Evolutionary conservation across 2,797 vertebrate genomes (phyloP).

Genomic region (Hylomyscus alleni): DNA sequence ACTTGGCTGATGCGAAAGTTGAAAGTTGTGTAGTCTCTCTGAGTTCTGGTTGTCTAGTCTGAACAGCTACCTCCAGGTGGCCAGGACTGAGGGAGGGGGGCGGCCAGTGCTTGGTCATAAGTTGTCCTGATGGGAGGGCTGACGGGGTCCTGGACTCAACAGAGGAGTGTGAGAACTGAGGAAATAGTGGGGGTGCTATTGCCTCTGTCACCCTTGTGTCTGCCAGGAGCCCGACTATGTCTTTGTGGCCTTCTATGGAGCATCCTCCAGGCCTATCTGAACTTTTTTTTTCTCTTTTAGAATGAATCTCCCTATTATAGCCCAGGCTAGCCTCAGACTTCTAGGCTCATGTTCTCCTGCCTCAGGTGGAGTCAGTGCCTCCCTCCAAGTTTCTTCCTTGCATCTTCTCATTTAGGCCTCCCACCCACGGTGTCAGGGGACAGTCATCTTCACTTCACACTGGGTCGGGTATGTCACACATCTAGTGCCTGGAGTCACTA

Average conservation of each 20-base stretch:
- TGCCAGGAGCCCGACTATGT: not conserved
- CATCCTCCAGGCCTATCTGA: not conserved
- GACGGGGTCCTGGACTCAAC: not conserved
- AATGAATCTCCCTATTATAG: not conserved
- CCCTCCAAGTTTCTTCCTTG: not conserved
- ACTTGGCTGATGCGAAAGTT: not conserved
- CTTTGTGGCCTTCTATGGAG: not conserved
- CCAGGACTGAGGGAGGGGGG: not conserved
- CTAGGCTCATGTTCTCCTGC: not conserved
- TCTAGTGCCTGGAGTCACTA: not conserved
- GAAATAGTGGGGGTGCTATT: not conserved
- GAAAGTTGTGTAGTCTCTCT: not conserved
- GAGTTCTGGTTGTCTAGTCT: not conserved
- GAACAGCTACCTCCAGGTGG: conserved; percentile 1
- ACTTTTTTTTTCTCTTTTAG: not conserved
- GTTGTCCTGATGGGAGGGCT: not conserved
- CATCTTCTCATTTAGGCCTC: not conserved
- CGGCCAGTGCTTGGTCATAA: not conserved
- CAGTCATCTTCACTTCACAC: not conserved
- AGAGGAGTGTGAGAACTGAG: not conserved
- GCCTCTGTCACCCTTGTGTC: not conserved
- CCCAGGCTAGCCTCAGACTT: not conserved
- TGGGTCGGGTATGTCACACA: not conserved
- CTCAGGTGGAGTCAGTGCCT: not conserved
- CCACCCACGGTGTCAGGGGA: not conserved